Conservation (phyloP, 2,797 vertebrate genomes). For the Notolabrus celidotus region DNA sequence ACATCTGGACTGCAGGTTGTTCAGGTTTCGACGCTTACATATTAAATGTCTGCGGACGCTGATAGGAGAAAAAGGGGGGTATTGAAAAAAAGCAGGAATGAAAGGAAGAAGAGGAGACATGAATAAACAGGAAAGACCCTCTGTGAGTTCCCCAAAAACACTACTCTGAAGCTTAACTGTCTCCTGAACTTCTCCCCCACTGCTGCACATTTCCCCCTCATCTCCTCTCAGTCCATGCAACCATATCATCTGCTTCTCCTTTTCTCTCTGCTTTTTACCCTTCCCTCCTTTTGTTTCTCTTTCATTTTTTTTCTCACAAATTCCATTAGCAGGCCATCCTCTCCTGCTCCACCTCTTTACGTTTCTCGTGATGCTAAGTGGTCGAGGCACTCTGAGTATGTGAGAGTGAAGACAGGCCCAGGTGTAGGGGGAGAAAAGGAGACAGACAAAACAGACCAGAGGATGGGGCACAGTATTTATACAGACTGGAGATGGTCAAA, state of each 20-base stretch:
- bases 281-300: conserved; percentile 8
- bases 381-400: conserved; percentile 38
- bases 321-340: conserved; percentile 35
- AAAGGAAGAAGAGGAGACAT: conserved; percentile 15
- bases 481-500: conserved; percentile 34
- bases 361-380: conserved; percentile 37
- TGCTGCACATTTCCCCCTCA: conserved; percentile 11
- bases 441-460: conserved; percentile 41
- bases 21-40: conserved; percentile 2
- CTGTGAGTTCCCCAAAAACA: neutral
- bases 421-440: conserved; percentile 47
- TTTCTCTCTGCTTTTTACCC: neutral
- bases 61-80: neutral
- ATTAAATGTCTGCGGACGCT: conserved; percentile 19
- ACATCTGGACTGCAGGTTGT: conserved; percentile 4
- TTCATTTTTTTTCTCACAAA: conserved; percentile 16
- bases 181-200: conserved; percentile 22
- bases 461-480: conserved; percentile 34
- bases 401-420: conserved; percentile 41
- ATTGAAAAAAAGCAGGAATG: conserved; percentile 17
- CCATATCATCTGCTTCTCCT: neutral
- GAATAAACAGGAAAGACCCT: conserved; percentile 43
- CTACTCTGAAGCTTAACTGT: conserved; percentile 9
- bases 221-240: conserved; percentile 1
- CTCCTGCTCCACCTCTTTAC: conserved; percentile 18